These are phyloP conservation scores for Pocillopora meandrina DNA, from an alignment of 92 coral and sea anemone genomes.

Conservation along the genomic window DNA sequence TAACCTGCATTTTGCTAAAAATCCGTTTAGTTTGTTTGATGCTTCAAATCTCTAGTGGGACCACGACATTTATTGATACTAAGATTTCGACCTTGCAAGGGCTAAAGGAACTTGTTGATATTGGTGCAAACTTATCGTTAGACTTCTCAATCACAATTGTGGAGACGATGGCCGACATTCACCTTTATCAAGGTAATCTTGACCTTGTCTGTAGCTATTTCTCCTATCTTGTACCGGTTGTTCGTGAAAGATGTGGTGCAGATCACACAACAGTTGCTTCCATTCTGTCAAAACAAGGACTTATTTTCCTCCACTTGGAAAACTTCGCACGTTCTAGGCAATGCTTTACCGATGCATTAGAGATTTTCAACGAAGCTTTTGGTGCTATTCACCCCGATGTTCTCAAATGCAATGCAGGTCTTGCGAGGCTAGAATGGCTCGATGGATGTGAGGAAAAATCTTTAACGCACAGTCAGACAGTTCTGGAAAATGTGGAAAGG, in stretches of 20 bases:
- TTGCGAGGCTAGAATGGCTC: neutral
- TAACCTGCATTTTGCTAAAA: neutral
- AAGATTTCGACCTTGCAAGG: neutral
- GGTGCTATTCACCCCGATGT: conserved; percentile 5
- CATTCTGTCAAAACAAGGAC: neutral
- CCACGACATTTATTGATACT: neutral
- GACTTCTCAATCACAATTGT: neutral
- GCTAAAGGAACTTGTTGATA: neutral
- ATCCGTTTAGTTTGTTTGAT: neutral
- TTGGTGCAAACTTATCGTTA: neutral
- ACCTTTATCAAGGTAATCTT: neutral
- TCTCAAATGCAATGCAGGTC: neutral
- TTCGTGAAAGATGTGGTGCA: neutral
- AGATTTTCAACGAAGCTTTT: neutral
- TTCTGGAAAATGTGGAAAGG: neutral
- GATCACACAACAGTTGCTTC: neutral
- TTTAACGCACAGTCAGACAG: neutral
- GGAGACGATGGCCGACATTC: neutral
- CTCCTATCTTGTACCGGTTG: neutral
- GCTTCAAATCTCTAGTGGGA: neutral
- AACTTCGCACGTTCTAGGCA: neutral
- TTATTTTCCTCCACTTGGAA: neutral
- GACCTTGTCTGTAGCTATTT: neutral
- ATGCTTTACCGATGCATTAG: neutral
- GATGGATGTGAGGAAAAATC: neutral